Conservation (phyloP, 2,888 invertebrate species). For the Caenorhabditis sp. region DNA sequence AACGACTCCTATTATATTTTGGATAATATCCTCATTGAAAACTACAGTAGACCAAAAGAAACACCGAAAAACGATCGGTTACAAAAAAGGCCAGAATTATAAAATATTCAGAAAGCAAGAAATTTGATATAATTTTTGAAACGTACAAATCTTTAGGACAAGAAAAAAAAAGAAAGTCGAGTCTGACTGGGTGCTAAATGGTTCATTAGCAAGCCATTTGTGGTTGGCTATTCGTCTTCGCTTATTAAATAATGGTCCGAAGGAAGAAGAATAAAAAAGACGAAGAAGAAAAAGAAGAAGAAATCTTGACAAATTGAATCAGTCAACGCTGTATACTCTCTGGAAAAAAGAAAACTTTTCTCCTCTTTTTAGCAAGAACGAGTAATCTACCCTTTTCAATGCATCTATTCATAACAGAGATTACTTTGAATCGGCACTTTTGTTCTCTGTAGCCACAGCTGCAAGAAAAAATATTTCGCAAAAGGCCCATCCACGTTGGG, state of each 20-base stretch:
- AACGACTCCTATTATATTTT: no score
- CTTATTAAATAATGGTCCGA: conserved; percentile 40
- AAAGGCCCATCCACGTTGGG: background rate
- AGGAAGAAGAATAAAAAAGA: conserved; percentile 6
- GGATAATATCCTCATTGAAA: no score
- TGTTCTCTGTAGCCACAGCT: background rate
- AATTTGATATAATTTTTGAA: background rate
- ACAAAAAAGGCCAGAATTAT: background rate
- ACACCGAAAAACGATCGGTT: background rate
- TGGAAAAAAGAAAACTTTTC: conserved; percentile 23
- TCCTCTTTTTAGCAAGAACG: conserved; percentile 7
- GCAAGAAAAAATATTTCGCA: background rate
- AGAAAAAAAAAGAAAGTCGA: background rate
- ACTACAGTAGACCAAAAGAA: no score
- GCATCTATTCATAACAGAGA: conserved; percentile 10
- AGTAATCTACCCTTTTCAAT: conserved; percentile 14
- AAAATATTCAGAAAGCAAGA: no score
- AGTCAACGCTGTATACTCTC: background rate
- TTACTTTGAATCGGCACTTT: background rate
- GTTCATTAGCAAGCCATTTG: conserved; percentile 25
- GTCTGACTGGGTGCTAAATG: conserved; percentile 24
- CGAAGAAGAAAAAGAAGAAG: background rate
- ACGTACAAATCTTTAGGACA: background rate
- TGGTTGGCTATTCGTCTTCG: background rate
- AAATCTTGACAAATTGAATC: background rate